phyloP scores from a whole-genome alignment of 2,797 vertebrate genomes.

The Hybognathus amarus region DNA sequence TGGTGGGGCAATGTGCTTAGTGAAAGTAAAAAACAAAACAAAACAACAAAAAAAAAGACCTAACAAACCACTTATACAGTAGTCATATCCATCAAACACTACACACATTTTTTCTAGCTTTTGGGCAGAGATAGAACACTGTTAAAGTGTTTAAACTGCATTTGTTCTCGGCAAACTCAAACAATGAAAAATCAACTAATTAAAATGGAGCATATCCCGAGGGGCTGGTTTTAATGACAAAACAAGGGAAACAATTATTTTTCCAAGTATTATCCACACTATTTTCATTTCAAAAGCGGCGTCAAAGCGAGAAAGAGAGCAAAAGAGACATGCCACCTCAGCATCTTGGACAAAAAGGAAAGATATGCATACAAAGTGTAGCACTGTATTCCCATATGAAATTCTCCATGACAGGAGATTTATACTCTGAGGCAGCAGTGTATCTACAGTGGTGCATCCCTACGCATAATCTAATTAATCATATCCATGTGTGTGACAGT shows the following conservation, averaged over 20 bases:
- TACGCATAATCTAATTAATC: slow-evolving; percentile 47
- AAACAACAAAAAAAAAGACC: too few species aligned
- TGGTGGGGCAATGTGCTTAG: too few species aligned
- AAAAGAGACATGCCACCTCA: slow-evolving; percentile 14
- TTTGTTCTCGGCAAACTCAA: neutral
- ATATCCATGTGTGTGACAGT: slow-evolving; percentile 18
- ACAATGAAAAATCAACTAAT: slow-evolving; percentile 19
- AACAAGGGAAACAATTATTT: neutral
- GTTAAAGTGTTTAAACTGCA: neutral
- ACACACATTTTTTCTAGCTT: neutral
- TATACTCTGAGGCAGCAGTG: neutral
- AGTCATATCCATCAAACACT: neutral
- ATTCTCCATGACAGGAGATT: slow-evolving; percentile 7
- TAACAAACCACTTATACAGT: neutral
- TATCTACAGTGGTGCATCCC: slow-evolving; percentile 26
- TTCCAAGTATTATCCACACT: neutral
- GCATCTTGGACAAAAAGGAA: slow-evolving; percentile 12
- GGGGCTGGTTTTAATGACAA: slow-evolving; percentile 3
- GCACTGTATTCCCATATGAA: slow-evolving; percentile 35
- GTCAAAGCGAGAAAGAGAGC: neutral
- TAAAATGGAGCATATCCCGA: neutral
- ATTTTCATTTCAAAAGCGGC: neutral
- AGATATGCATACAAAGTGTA: neutral
- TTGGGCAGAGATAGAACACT: neutral
- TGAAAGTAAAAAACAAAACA: too few species aligned